phyloP scores from a whole-genome alignment of 2,113 vertebrate genomes.

The Nesogale talazaci region DNA sequence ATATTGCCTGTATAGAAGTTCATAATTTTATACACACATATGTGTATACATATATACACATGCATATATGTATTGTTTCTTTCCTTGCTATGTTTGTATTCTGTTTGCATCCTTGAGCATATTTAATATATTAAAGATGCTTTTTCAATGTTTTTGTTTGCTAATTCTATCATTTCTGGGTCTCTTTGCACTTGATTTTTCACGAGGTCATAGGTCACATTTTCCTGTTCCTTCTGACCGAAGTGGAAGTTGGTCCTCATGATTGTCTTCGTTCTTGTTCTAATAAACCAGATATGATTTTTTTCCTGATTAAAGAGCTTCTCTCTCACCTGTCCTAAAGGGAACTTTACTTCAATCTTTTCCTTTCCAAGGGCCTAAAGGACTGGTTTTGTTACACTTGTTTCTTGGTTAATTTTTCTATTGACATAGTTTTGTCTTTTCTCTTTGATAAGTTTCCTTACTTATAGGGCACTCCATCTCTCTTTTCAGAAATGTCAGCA shows the following conservation, averaged over 20 bases:
- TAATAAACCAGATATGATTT: background rate
- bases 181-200: background rate
- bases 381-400: background rate
- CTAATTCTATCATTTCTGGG: background rate
- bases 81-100: background rate
- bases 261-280: background rate
- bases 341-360: too few relatives aligned
- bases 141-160: background rate
- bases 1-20: background rate
- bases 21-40: background rate
- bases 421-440: background rate
- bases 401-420: background rate
- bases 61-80: background rate
- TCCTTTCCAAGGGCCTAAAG: background rate
- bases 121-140: background rate
- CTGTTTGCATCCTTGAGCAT: background rate
- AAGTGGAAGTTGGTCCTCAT: background rate
- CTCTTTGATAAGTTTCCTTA: background rate
- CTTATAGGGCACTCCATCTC: background rate
- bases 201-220: background rate
- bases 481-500: background rate
- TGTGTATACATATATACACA: too few relatives aligned
- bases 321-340: background rate
- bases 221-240: background rate
- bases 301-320: background rate